Base-by-base conservation (phyloP, 2,113 vertebrate genomes). In the Microtus montanus region DNA sequence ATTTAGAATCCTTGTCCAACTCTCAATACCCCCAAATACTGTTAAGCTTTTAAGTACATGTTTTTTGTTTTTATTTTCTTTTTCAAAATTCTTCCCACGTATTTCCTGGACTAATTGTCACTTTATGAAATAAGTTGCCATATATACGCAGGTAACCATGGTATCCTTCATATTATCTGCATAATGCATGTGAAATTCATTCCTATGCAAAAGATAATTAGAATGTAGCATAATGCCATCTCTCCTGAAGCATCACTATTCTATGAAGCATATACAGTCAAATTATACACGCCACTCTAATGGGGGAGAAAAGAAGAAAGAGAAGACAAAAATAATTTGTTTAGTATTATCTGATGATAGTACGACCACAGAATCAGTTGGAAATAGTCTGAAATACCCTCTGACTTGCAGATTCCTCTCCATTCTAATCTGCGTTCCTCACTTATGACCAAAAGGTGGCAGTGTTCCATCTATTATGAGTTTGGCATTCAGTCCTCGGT, bases 71-170 rank as follows among this genome's bases (percentile, higher is more conserved):
- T 64, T 64, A 3, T 33, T 12, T 97, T 87, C 97, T 96, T 91
- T 96, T 98, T 97, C 93, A 97, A 93, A 91, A 95, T 96, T 94
- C 84, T 97, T 96, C 94, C 95, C 95, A 97, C 97, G 97, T 97
- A 98, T 97, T 98, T 98, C 96, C 92, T 97, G 97, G 97, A 98
- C 97, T 98, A 98, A 98, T 98, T 98, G 96, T 98, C 96, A 93
- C 79, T 92, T 95, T 97, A 97, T 96, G 96, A 98, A 98, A 97
- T 94, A 98, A 98, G 96, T 97, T 98, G 96, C 96, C 96, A 97
- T 96, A 82, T 97, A 95, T 97, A 98, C 88, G 97, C 93, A 96
- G 94, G 98, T 98, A 98, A 98, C 97, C 98, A 98, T 98, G 97
- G 97, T 95, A 98, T 98, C 97, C 96, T 98, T 97, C 96, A 71